Base-by-base conservation (phyloP, 2,797 vertebrate genomes). In the Thripadectes ignobilis region DNA sequence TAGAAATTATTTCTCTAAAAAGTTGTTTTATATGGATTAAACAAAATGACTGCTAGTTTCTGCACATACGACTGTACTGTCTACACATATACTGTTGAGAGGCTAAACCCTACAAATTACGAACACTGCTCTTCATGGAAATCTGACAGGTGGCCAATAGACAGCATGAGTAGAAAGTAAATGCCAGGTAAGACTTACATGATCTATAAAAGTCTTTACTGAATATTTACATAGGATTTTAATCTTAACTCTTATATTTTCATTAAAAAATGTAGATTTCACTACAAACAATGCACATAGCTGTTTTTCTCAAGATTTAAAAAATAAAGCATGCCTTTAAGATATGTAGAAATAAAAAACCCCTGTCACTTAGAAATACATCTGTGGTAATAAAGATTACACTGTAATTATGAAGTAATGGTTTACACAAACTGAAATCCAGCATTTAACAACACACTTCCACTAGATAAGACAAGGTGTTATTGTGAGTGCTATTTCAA, bases 1-100 rank as follows among this genome's bases (percentile, higher is more conserved):
- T 41, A 59, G 91, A 92, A 95, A 74, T 29, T 21, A 81, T 90
- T 89, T 96, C 66, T 92, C 55, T 55, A 82, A 52, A 89, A 81
- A 58, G 32, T 41, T 39, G 36, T 79, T 91, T 91, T 73, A 89
- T 73, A 72, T 13, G 16, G 9, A 63, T 66, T 55, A 82, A 66
- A 81, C 4, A 46, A 92, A 69, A 36, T 17, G 3, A 91, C 17
- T 39, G 12, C 18, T 8, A 23, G 41, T 36, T 85, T 81, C 76
- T 66, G 20, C 38, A 72, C 30, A 18, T 32, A 30, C 16, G 30
- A 57, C 20, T 58, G 29, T 23, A 46, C 0, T 45, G 34, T 36
- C 39, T 52, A 83, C 12, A 61, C 7, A 55, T 22, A 48, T 10
- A 71, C 41, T 7, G 10, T 12, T 83, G 18, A 48, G 82, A 92